phyloP scores from a whole-genome alignment of 2,797 vertebrate species.

The Coregonus sp. region DNA sequence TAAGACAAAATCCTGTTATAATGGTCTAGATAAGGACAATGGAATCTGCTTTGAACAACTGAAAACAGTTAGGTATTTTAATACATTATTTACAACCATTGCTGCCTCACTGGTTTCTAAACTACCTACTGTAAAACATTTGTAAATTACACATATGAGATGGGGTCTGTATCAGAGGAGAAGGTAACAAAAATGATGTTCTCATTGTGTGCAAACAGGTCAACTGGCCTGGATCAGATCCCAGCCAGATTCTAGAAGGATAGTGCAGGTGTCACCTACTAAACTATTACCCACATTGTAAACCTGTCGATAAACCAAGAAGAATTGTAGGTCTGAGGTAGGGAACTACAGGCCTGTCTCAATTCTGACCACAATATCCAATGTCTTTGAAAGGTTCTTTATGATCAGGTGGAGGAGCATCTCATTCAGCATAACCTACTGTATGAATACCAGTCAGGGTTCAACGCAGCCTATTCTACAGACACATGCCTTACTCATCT shows the following conservation, averaged over 20 bases:
- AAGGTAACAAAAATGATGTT: not conserved
- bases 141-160: not conserved
- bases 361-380: not conserved
- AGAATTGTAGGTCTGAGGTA: not conserved
- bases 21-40: not conserved
- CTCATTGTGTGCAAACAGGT: not conserved
- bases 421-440: not conserved
- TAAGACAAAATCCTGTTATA: not conserved
- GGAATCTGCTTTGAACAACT: not conserved
- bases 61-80: not conserved
- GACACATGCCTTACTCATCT: not conserved
- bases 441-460: not conserved
- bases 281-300: not conserved
- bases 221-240: not conserved
- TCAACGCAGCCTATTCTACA: not conserved
- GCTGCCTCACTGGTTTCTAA: not conserved
- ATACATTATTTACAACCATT: not conserved
- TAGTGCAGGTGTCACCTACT: not conserved
- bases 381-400: not conserved
- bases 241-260: not conserved
- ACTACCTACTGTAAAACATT: not conserved
- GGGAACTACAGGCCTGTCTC: not conserved
- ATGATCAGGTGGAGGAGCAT: not conserved
- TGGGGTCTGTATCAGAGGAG: not conserved
- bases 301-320: not conserved